A percentile compares a stretch with the other conserved stretches of the same genome.
phyloP scores from a whole-genome alignment of 2,888 invertebrate genomes.

The Rotaria socialis region DNA sequence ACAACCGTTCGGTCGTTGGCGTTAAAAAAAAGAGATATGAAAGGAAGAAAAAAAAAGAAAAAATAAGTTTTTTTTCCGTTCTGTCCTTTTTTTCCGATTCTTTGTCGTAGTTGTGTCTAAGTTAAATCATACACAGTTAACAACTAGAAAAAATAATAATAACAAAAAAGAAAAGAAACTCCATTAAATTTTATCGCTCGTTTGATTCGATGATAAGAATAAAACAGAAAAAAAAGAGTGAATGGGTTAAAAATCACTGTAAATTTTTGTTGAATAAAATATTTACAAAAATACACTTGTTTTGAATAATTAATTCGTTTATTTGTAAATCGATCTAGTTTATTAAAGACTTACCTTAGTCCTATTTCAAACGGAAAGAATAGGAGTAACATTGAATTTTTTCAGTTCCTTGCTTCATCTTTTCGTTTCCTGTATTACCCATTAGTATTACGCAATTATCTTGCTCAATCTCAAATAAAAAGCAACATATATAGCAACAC shows the following conservation, averaged over 20 bases:
- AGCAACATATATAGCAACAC: no score
- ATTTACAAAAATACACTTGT: no score
- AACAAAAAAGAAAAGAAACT: neutral
- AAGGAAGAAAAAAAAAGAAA: neutral
- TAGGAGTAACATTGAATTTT: no score
- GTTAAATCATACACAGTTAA: neutral
- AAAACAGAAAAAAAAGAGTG: neutral
- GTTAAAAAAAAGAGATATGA: neutral
- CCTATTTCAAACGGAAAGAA: no score
- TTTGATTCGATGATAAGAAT: neutral
- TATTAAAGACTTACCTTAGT: no score
- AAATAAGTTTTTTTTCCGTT: neutral
- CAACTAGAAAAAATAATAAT: neutral
- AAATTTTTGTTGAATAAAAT: neutral
- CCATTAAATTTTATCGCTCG: neutral
- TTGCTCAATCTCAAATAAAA: no score
- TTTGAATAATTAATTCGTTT: no score
- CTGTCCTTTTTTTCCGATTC: neutral
- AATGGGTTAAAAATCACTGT: neutral
- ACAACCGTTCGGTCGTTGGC: neutral
- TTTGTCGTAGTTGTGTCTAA: neutral
- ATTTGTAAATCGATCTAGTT: no score
- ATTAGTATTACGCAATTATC: no score
- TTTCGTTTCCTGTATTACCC: no score
- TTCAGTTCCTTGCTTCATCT: no score